A percentile compares a stretch with the other conserved stretches of the same genome.
phyloP scores from a whole-genome alignment of 2,797 vertebrate genomes.

The Karalla daura region DNA sequence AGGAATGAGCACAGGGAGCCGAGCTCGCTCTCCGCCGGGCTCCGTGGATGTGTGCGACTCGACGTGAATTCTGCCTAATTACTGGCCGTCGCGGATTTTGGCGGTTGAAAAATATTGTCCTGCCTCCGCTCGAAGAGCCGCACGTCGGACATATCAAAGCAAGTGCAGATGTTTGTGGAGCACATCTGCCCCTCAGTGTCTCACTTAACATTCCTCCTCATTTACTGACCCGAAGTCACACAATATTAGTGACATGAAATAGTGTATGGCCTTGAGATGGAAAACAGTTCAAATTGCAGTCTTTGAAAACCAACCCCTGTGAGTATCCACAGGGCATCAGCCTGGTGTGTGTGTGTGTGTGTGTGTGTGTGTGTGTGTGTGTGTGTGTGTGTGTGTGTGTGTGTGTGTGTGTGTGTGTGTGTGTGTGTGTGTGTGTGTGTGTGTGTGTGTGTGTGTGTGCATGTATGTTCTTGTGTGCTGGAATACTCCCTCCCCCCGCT shows the following conservation, averaged over 20 bases:
- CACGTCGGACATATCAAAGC: conserved; percentile 36
- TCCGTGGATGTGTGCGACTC: conserved; percentile 46
- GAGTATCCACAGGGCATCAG: conserved; percentile 22
- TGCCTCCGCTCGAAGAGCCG: conserved; percentile 19
- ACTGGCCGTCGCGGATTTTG: conserved; percentile 10
- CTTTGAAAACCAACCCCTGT: conserved; percentile 52
- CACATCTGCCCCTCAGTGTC: conserved; percentile 34
- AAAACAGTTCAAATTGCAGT: conserved; percentile 64
- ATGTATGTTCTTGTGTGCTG: conserved; percentile 43
- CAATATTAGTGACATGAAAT: conserved; percentile 63
- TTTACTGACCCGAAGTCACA: conserved; percentile 64
- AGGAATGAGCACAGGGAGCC: background rate
- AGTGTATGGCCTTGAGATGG: conserved; percentile 45
- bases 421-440: conserved; percentile 40
- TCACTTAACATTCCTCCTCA: conserved; percentile 58
- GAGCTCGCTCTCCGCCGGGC: background rate
- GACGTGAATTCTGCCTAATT: conserved; percentile 43
- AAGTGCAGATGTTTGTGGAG: conserved; percentile 40
- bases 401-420: conserved; percentile 41
- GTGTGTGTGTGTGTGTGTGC: conserved; percentile 45
- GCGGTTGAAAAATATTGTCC: conserved; percentile 20
- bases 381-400: conserved; percentile 50
- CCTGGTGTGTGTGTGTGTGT: conserved; percentile 47
- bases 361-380: conserved; percentile 40
- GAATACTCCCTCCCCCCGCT: conserved; percentile 25